A percentile compares a stretch with the other conserved stretches of the same genome.
Conservation (phyloP, 1,140 invertebrate species). For the Drosophila sechellia region DNA sequence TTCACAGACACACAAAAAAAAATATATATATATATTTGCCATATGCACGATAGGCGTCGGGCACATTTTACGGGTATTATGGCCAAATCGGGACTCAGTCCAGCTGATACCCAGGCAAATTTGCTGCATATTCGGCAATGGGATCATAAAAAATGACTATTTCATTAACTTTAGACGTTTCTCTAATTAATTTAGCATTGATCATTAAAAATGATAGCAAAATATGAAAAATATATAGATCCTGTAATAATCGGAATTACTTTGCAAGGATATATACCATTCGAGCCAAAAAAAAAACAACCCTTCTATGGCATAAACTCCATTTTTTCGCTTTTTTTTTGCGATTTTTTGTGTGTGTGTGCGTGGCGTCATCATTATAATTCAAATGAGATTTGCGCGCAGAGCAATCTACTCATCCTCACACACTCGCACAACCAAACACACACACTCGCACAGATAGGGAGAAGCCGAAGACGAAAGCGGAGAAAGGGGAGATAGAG, state of each 20-base stretch:
- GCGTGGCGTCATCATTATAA: constrained; percentile 78
- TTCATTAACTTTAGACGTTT: too few relatives aligned
- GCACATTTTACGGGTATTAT: constrained; percentile 22
- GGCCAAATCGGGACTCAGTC: constrained; percentile 1
- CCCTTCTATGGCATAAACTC: constrained; percentile 28
- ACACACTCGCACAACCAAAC: constrained; percentile 2
- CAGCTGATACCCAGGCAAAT: not conserved
- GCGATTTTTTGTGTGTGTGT: constrained; percentile 41
- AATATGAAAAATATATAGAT: too few relatives aligned
- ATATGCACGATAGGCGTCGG: not conserved
- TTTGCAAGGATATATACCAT: constrained; percentile 8
- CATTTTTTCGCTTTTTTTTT: constrained; percentile 11
- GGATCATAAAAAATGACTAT: too few relatives aligned
- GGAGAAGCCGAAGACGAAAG: not conserved
- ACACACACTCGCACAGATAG: not conserved
- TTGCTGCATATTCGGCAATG: too few relatives aligned
- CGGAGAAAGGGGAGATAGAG: constrained; percentile 7
- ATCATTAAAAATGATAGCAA: not conserved
- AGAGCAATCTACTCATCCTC: constrained; percentile 55
- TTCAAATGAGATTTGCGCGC: constrained; percentile 81
- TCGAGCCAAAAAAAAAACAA: constrained; percentile 12
- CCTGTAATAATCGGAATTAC: too few relatives aligned
- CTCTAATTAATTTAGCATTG: not conserved
- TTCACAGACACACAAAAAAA: not conserved
- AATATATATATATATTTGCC: not conserved